phyloP scores from a whole-genome alignment of 2,888 invertebrate species.

The Hemithea aestivaria region DNA sequence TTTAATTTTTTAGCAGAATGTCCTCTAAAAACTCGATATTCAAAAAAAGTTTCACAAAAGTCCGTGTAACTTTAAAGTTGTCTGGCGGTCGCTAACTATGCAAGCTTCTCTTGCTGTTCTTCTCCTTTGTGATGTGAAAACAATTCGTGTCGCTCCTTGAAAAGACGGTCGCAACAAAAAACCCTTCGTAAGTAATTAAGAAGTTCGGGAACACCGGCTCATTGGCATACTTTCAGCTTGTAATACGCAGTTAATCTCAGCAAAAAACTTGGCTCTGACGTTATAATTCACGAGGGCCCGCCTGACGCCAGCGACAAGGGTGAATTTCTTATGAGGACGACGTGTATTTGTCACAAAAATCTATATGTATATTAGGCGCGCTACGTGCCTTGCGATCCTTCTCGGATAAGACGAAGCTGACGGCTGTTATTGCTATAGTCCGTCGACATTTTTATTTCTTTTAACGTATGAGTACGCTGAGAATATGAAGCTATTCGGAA shows the following conservation, averaged over 20 bases:
- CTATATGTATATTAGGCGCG: conserved; percentile 46
- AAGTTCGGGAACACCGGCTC: conserved; percentile 63
- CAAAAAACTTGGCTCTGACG: conserved; percentile 65
- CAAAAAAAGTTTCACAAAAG: conserved; percentile 32
- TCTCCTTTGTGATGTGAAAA: conserved; percentile 46
- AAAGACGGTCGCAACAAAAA: conserved; percentile 49
- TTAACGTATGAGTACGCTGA: conserved; percentile 31
- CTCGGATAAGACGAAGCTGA: conserved; percentile 35
- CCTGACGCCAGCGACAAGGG: conserved; percentile 56
- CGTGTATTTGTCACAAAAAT: conserved; percentile 61
- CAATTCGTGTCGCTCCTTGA: conserved; percentile 42
- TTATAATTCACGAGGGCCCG: conserved; percentile 64
- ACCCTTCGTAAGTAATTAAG: conserved; percentile 64
- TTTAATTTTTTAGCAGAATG: too few relatives aligned
- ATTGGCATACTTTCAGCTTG: conserved; percentile 69
- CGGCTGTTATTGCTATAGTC: conserved; percentile 36
- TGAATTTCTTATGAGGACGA: conserved; percentile 64
- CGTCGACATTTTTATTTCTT: conserved; percentile 37
- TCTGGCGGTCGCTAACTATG: conserved; percentile 41
- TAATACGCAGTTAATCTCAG: conserved; percentile 70
- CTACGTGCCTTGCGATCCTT: conserved; percentile 31
- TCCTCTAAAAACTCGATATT: neutral
- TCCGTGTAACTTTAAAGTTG: conserved; percentile 37
- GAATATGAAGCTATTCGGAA: conserved; percentile 43
- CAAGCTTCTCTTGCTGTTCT: conserved; percentile 42